Conservation (phyloP, 1,140 invertebrate species). For the Drosophila sulfurigaster region DNA sequence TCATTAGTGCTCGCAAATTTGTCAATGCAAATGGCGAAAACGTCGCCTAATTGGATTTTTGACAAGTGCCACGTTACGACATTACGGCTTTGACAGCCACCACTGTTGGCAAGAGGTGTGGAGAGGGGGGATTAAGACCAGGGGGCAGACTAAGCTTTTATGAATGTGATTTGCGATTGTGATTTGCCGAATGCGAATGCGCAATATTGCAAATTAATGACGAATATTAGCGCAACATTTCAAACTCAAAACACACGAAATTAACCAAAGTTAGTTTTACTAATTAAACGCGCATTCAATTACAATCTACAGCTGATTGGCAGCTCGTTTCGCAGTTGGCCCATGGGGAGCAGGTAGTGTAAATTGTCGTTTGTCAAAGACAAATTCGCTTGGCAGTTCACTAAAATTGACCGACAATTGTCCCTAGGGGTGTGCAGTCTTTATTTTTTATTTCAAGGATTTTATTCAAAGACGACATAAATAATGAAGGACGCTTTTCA, state of each 20-base stretch:
- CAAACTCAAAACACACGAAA: slow-evolving; percentile 30
- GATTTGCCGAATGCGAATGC: slow-evolving; percentile 34
- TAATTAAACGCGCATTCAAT: slow-evolving; percentile 71
- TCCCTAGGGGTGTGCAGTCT: slow-evolving; percentile 1
- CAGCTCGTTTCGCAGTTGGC: slow-evolving; percentile 3
- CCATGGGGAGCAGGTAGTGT: slow-evolving; percentile 1
- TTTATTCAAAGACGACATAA: slow-evolving; percentile 24
- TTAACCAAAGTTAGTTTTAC: slow-evolving; percentile 63
- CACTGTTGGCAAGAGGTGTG: not conserved
- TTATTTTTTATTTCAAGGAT: slow-evolving; percentile 8
- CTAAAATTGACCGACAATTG: slow-evolving; percentile 37
- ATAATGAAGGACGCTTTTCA: slow-evolving; percentile 32
- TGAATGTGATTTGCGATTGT: slow-evolving; percentile 40
- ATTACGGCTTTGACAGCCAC: slow-evolving; percentile 38
- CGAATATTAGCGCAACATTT: slow-evolving; percentile 54
- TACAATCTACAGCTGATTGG: slow-evolving; percentile 47
- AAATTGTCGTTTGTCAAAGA: slow-evolving; percentile 15
- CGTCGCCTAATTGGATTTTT: slow-evolving; percentile 74
- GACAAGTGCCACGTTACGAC: slow-evolving; percentile 51
- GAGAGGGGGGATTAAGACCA: not conserved
- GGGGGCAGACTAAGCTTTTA: slow-evolving; percentile 40
- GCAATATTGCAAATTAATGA: slow-evolving; percentile 69
- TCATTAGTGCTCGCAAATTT: slow-evolving; percentile 56
- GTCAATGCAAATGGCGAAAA: slow-evolving; percentile 51
- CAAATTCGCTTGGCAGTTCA: slow-evolving; percentile 17